Base-by-base conservation (phyloP, 1,140 invertebrate genomes). In the Hylyphantes graminicola region DNA sequence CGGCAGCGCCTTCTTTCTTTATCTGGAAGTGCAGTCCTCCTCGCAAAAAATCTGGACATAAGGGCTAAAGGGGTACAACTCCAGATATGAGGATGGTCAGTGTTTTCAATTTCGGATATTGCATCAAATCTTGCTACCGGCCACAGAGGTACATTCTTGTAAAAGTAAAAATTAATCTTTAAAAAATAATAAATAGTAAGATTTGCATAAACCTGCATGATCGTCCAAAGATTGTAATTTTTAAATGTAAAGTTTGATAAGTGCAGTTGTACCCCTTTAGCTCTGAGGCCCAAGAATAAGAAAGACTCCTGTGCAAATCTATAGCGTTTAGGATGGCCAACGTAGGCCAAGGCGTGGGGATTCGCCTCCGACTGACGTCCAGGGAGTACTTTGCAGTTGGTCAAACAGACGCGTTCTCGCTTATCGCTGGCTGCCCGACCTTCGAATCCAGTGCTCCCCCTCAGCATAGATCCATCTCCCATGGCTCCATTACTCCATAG, bases 381-480 rank as follows among this genome's bases (percentile, higher is more conserved):
- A 70, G 82, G 82, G 82, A 85, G 73, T 72, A 73, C 82, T 85
- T 85, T 57, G 82, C 82, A 85, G 82, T 85, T 85, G 82, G 82
- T 85, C 82, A 85, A 85, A 85, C 82, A 85, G 73, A 77, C 81
- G 81, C 61, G 73, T 64, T 51, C 80, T 50, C 73, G 73, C 80
- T 83, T 83, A 83, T 83, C 80, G 72, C 70, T 63, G 67, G 67
- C 70, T 65, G 80, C 80, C 51, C 80, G 73, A 75, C 80, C 72
- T 65, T 68, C 73, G 77, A 85, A 85, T 85, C 74, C 82, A 85
- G 76, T 85, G 70, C 82, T 76, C 63, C 54, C 55, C 35, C 75
- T 74, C 65, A 65, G 70, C 80, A 68, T 83, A 67, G 80, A 83
- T 75, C 35, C 35, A 35, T 35, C 80, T 75, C 72, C 72, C 82